Base-by-base conservation (phyloP, 2,888 invertebrate genomes). In the Cloeon dipterum region DNA sequence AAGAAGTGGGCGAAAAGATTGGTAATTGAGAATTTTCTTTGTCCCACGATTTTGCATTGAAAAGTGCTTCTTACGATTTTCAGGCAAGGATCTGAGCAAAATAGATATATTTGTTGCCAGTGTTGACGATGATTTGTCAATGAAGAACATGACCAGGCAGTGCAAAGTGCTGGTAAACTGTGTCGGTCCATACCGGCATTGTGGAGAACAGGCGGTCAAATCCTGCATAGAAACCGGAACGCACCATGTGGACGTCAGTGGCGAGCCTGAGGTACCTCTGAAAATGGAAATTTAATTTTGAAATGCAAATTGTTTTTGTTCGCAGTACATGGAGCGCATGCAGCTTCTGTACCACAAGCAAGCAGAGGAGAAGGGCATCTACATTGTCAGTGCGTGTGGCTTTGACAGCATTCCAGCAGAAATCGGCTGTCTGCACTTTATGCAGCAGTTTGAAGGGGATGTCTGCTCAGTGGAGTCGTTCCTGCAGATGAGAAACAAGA, bases 401-500 rank as follows among this genome's bases (percentile, higher is more conserved):
- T 81, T 85, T 54, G 94, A 94, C 57, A 79, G 83, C 49, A 75
- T 94, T 44, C 91, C 93, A n/a, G 66, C 71, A 34, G 94, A 96
- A 51, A 58, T 91, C 57, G 93, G 94, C 1, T 58, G 79, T 0
- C 56, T 76, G n/a, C 85, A 67, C 53, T 59, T 82, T 26, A 69
- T 78, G 49, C 60, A 78, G 43, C 67, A 83, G 47, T 88, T 88
- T 50, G 64, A 66, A 42, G 85, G 81, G 59, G 52, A 53, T 40
- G 52, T 89, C 5, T 85, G 88, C 57, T 74, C 76, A 0, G 69
- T 78, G 34, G 76, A 78, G 52, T 68, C 72, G 1, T 88, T 74
- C 51, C 45, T 86, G 34, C n/a, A n/a, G n/a, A n/a, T n/a, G n/a
- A n/a, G n/a, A n/a, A n/a, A n/a, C n/a, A n/a, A n/a, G n/a, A n/a